Evolutionary conservation across 2,797 vertebrate species (phyloP), one percentile per base, ranked within the genome.

Genomic region (Eospalax fontanierii): DNA sequence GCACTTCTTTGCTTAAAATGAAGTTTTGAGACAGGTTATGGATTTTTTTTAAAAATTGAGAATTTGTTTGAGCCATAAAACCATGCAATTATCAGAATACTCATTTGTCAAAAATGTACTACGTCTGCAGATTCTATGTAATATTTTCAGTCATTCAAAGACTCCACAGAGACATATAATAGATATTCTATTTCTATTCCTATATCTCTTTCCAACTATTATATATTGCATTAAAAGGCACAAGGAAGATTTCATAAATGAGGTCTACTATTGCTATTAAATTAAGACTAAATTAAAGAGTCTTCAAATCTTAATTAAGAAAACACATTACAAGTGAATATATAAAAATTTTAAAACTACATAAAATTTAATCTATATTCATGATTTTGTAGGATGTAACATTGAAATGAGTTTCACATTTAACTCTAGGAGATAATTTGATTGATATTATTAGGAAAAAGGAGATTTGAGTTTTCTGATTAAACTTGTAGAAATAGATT

Each of bases 201-300:
- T 54, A 43, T 81, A 94, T 95, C 38, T 83, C 38, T 89, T 90
- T 83, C 57, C n/a, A 82, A 33, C 65, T 91, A 84, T 14, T 75
- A 68, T 63, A 33, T 22, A 46, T 89, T 66, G 21, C 11, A 84
- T 89, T 90, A 38, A 96, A 93, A 24, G 38, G 87, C 33, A 38
- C 9, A 43, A 40, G 86, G 15, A 93, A 87, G 12, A 68, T 38
- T 88, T 80, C 46, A 33, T 33, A 78, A 73, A 12, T 95, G 28
- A 70, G 33, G 2, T 54, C 18, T 1, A 86, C 21, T 1, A 4
- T 68, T 92, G 61, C 9, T 59, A 73, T 87, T 94, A 71, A 84
- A 35, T 26, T 84, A 35, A 50, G 50, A 8, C 24, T 73, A 57
- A 54, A 89, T 83, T 87, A 70, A 93, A 87, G 79, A 57, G 46